Base-by-base conservation (phyloP, 2,113 vertebrate species). In the Phylloscopus trochilus region DNA sequence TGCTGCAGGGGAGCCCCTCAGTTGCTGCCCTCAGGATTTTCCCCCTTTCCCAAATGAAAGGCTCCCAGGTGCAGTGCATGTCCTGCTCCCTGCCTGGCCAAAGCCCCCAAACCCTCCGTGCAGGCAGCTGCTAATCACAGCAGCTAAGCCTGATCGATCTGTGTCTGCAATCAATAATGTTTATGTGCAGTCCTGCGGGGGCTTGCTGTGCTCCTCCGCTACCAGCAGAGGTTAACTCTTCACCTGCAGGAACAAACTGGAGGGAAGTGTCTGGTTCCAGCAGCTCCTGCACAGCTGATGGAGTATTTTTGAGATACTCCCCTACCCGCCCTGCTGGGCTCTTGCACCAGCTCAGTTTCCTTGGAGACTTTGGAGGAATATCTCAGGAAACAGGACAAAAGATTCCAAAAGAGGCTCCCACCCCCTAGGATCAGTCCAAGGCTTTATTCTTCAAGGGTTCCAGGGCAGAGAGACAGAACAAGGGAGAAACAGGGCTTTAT, bases 31-130 rank as follows among this genome's bases (percentile, higher is more conserved):
- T 58, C 14, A 11, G 39, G 20, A 4, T 76, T 53, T 62, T 35
- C 11, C 13, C 15, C 13, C 11, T 13, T 74, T 37, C 11, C 72
- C 21, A 7, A 9, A 6, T 0, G 2, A 8, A 9, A 46, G 17
- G 13, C 26, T 70, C 19, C 37, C 7, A 6, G 30, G 11, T 15
- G 37, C 24, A 23, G 62, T 0, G 0, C 1, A 31, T 16, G 31
- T 58, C 39, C 60, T 37, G 27, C 5, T n/a, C 15, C 7, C 37
- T 26, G 74, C 66, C 0, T 1, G 22, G 47, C 59, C 89, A 43
- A 52, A 23, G 28, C 67, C 62, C 76, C 43, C 4, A 20, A 7
- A 0, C 0, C 47, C 83, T 60, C 58, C 22, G 2, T 17, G 7
- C 66, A 7, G 89, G 74, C 84, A 72, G 69, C 58, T 81, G 87